Conservation (phyloP, 2,113 vertebrate genomes). For the Pseudopodoces humilis region DNA sequence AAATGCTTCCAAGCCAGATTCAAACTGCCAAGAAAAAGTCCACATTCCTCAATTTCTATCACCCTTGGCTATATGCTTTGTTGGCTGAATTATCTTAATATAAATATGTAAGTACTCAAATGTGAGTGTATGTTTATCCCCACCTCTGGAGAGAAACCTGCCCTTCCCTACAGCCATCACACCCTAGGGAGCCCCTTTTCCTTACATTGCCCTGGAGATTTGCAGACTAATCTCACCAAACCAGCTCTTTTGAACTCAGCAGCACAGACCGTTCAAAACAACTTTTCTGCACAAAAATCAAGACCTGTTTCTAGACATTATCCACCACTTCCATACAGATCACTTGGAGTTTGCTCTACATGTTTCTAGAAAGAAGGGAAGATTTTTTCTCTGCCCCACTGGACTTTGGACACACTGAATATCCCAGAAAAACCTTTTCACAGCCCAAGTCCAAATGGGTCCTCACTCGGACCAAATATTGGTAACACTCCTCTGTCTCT, state of each 20-base stretch:
- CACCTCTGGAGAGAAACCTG: background rate
- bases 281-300: background rate
- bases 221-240: background rate
- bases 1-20: slow-evolving; percentile 37
- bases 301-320: background rate
- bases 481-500: background rate
- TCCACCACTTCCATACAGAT: background rate
- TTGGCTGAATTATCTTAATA: slow-evolving; percentile 24
- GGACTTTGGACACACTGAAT: background rate
- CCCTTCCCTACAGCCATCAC: background rate
- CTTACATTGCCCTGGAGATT: background rate
- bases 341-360: rapidly evolving
- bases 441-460: background rate
- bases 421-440: background rate
- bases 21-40: slow-evolving; percentile 46
- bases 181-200: background rate
- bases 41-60: slow-evolving; percentile 46
- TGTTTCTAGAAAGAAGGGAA: background rate
- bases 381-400: rapidly evolving
- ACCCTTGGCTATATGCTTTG: slow-evolving; percentile 17
- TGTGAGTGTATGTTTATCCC: background rate
- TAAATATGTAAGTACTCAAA: background rate
- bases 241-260: background rate
- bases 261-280: background rate
- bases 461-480: background rate